Percentiles rank a stretch among this genome's conserved stretches.
Evolutionary conservation across 2,113 vertebrate genomes (phyloP).

Genomic region (Sardina pilchardus): DNA sequence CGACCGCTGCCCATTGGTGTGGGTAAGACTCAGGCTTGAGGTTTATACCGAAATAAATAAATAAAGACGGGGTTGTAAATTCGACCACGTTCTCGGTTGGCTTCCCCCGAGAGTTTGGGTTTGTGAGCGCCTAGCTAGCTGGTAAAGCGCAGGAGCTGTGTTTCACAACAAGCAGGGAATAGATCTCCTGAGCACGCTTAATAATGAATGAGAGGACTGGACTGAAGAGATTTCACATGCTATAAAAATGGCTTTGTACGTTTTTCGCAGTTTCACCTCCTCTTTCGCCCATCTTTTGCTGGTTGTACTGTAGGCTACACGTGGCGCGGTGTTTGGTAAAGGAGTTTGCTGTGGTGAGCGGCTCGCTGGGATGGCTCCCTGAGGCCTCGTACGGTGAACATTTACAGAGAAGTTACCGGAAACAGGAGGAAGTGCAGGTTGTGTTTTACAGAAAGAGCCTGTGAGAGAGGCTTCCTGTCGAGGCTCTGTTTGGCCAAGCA

Average conservation of each 20-base stretch:
- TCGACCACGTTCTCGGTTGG: slow-evolving; percentile 38
- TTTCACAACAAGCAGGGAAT: slow-evolving; percentile 41
- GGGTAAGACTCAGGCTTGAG: slow-evolving; percentile 10
- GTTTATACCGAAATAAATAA: slow-evolving; percentile 38
- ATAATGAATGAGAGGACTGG: slow-evolving; percentile 58
- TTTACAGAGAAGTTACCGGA: slow-evolving; percentile 45
- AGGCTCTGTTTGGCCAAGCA: slow-evolving; percentile 25
- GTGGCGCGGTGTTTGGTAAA: background rate
- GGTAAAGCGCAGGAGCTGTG: slow-evolving; percentile 28
- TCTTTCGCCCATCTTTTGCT: slow-evolving; percentile 7
- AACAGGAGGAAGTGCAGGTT: slow-evolving; percentile 44
- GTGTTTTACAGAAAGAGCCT: slow-evolving; percentile 31
- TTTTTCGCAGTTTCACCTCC: slow-evolving; percentile 47
- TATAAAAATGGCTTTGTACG: slow-evolving; percentile 59
- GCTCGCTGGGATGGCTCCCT: slow-evolving; percentile 40
- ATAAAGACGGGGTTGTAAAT: slow-evolving; percentile 46
- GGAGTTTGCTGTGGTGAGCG: slow-evolving; percentile 41
- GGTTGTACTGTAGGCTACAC: slow-evolving; percentile 20
- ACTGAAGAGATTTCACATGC: slow-evolving; percentile 54
- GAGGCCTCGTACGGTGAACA: slow-evolving; percentile 29
- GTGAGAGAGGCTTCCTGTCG: slow-evolving; percentile 29
- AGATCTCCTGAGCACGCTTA: slow-evolving; percentile 50
- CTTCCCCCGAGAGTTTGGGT: slow-evolving; percentile 37
- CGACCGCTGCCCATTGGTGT: background rate
- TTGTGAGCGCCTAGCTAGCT: slow-evolving; percentile 26